Evolutionary conservation across 2,113 vertebrate genomes (phyloP).

Genomic region (Henicopernis longicauda): DNA sequence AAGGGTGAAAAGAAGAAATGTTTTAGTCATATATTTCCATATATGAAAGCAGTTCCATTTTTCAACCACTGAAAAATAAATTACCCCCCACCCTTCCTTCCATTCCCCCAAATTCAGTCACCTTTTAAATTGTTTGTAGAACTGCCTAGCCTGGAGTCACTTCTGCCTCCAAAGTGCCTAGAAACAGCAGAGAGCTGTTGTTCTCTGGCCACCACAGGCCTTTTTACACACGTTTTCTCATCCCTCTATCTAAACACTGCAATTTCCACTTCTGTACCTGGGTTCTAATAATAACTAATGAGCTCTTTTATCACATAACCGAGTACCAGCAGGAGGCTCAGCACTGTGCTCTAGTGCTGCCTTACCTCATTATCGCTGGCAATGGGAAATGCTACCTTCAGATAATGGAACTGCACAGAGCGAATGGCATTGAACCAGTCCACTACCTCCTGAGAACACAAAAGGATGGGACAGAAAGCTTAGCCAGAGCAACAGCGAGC

Average conservation of each 20-base stretch:
- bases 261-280: neutral
- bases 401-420: slow-evolving; percentile 84
- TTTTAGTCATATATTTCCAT: neutral
- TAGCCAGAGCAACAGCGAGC: neutral
- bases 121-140: neutral
- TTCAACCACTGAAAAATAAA: neutral
- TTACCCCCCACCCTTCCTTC: neutral
- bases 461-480: neutral
- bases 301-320: neutral
- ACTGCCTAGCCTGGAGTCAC: neutral
- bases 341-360: neutral
- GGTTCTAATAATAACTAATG: neutral
- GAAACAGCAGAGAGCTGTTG: neutral
- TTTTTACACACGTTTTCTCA: neutral
- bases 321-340: neutral
- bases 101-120: neutral
- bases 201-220: neutral
- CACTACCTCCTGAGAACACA: slow-evolving; percentile 78
- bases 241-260: neutral
- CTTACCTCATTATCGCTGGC: slow-evolving; percentile 83
- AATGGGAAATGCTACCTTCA: slow-evolving; percentile 88
- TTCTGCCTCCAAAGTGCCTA: neutral
- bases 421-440: slow-evolving; percentile 91
- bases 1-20: neutral
- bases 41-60: neutral